Base-by-base conservation (phyloP, 2,888 invertebrate species). In the Caenorhabditis sp. region DNA sequence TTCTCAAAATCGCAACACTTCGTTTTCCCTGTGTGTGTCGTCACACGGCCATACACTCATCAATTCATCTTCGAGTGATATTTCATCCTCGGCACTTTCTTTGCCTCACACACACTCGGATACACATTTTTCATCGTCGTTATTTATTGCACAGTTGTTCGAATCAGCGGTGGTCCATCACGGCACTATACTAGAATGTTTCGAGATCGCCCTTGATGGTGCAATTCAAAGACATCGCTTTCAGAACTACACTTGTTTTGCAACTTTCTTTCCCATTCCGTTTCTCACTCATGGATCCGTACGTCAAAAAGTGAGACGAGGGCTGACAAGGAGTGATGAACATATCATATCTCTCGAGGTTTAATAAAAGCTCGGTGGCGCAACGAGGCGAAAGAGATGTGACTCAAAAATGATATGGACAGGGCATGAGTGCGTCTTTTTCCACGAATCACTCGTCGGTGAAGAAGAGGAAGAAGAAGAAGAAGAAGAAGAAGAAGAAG, bases 101-200 rank as follows among this genome's bases (percentile, higher is more conserved):
- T 70, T 35, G 56, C 45, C 53, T 53, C 52, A 58, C 53, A 59
- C 58, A 45, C 61, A 62, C 62, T 71, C 53, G 53, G 45, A 58
- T 45, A 59, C 58, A 45, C 61, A 62, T 71, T 71, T 71, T 62
- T 71, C 71, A 71, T 71, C 46, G 17, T 26, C 55, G 45, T 71
- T 71, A 71, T 71, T 71, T 62, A 71, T 71, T 62, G 71, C 71
- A 71, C 71, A 71, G 71, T 71, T 71, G 71, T 71, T 71, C 61
- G 48, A 53, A 30, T 59, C 15, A 22, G 46, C 41, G 52, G 43
- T 30, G 32, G 35, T 11, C 20, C 52, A 53, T 70, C 61, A 61
- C 41, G 37, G 46, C 24, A 56, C 71, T 62, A 62, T 62, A 56
- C 56, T 55, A 62, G 15, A 56, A 56, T 66, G 39, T 66, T 56